Conservation (phyloP, 2,797 vertebrate species). For the Pelodytes ibericus region DNA sequence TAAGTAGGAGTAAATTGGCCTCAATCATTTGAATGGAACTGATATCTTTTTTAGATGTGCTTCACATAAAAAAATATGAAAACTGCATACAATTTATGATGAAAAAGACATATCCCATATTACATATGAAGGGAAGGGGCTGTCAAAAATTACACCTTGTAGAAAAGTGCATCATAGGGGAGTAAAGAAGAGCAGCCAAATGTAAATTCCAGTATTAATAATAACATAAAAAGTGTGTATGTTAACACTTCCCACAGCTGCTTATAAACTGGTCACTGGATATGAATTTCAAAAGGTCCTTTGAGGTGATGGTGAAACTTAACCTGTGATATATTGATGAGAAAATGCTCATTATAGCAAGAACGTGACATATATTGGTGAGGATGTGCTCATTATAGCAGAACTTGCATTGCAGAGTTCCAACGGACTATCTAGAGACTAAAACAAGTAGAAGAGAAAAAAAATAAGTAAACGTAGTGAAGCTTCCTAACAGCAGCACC, state of each 20-base stretch:
- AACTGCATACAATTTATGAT: too few species aligned
- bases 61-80: too few species aligned
- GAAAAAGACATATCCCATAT: not conserved
- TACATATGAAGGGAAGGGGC: not conserved
- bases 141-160: not conserved
- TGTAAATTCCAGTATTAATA: not conserved
- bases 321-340: not conserved
- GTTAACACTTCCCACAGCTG: not conserved
- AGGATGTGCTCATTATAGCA: not conserved
- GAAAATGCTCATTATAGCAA: not conserved
- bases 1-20: slow-evolving; percentile 3
- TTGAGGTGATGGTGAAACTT: not conserved
- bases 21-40: too few species aligned
- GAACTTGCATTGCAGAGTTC: not conserved
- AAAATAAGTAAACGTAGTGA: not conserved
- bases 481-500: not conserved
- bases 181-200: not conserved
- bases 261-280: not conserved
- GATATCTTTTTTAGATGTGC: too few species aligned
- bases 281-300: not conserved
- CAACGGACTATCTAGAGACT: not conserved
- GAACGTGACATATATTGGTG: not conserved
- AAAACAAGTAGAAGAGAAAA: not conserved
- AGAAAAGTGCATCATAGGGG: not conserved
- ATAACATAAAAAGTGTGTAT: not conserved